Percentiles rank a stretch among this genome's conserved stretches.
These are phyloP conservation scores for Spodoptera picta DNA, from an alignment of 2,888 invertebrate species.

Conservation along the genomic window DNA sequence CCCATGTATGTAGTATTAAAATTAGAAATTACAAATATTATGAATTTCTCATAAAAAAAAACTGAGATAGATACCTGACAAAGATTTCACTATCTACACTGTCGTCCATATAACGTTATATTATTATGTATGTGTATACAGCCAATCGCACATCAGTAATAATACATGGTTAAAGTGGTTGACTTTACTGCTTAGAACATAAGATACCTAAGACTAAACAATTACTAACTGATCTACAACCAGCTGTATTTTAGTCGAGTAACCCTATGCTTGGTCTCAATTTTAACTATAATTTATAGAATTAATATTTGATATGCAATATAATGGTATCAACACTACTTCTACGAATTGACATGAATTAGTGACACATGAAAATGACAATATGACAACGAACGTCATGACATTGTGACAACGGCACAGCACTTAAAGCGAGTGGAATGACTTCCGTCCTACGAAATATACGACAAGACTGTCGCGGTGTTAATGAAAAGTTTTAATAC, in stretches of 20 bases:
- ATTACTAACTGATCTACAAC: too few relatives aligned
- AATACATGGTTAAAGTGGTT: too few relatives aligned
- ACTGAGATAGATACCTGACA: not conserved
- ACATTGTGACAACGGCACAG: conserved; percentile 68
- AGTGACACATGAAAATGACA: conserved; percentile 33
- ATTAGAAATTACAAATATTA: too few relatives aligned
- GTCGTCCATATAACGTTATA: conserved; percentile 1
- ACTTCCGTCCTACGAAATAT: conserved; percentile 67
- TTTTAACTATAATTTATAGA: conserved; percentile 54
- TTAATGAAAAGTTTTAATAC: conserved; percentile 53
- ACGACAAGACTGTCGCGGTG: conserved; percentile 57
- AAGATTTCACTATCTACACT: conserved; percentile 30
- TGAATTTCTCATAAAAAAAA: too few relatives aligned
- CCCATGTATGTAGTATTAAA: too few relatives aligned
- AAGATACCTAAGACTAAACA: too few relatives aligned
- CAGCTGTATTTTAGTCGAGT: conserved; percentile 47
- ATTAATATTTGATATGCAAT: conserved; percentile 66
- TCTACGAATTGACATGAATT: conserved; percentile 59
- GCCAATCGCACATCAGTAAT: too few relatives aligned
- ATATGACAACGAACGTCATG: conserved; percentile 49
- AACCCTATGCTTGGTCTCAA: conserved; percentile 62
- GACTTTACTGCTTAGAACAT: too few relatives aligned
- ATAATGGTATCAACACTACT: conserved; percentile 59
- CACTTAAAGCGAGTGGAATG: conserved; percentile 80
- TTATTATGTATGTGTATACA: conserved; percentile 34